Evolutionary conservation across 2,888 invertebrate species (phyloP).

Genomic region (Drosophila mimica): DNA sequence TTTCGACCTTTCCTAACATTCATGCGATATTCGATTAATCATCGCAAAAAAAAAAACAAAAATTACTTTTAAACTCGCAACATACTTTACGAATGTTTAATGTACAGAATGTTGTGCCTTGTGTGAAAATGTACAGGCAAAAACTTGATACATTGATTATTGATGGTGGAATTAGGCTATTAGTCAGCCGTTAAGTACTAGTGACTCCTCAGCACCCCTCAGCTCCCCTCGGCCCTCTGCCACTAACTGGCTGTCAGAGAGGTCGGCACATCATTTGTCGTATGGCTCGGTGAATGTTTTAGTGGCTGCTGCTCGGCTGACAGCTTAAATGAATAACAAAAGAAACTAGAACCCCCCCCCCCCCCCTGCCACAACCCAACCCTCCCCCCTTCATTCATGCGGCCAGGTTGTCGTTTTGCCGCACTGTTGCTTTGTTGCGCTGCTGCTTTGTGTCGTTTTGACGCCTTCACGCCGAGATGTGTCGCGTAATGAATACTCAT

Average conservation of each 20-base stretch:
- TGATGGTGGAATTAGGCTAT: background rate
- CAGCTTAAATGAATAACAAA: slow-evolving; percentile 55
- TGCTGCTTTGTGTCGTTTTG: slow-evolving; percentile 38
- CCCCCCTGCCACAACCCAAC: too few species aligned
- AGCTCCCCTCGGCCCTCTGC: background rate
- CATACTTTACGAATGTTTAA: background rate
- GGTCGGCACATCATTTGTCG: slow-evolving; percentile 52
- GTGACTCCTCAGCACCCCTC: background rate
- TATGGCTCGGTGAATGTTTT: slow-evolving; percentile 38
- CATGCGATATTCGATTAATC: too few species aligned
- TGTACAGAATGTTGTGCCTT: background rate
- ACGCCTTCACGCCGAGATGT: slow-evolving; percentile 17
- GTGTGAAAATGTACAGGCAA: background rate
- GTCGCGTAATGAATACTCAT: slow-evolving; percentile 67
- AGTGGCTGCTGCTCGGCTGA: slow-evolving; percentile 21
- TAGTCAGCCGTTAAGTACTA: background rate
- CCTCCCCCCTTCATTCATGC: background rate
- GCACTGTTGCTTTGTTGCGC: slow-evolving; percentile 38
- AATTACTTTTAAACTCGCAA: background rate
- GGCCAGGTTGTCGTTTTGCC: slow-evolving; percentile 17
- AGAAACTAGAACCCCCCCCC: background rate
- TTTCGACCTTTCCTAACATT: too few species aligned
- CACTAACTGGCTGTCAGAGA: slow-evolving; percentile 17
- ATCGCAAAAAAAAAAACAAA: background rate
- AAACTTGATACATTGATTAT: background rate